phyloP scores from a whole-genome alignment of 2,113 vertebrate species.

The Apus apus region DNA sequence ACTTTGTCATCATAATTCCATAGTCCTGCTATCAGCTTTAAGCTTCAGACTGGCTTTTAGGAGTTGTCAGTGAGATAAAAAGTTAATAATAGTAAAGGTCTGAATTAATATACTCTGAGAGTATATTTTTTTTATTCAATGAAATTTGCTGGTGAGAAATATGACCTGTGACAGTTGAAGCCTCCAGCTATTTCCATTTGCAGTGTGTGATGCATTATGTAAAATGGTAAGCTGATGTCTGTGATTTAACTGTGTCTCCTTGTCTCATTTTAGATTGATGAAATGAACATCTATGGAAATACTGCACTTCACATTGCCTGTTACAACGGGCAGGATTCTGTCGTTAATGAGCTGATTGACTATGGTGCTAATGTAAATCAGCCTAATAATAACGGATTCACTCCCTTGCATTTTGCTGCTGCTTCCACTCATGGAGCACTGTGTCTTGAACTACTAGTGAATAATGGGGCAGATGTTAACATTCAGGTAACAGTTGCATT shows the following conservation, averaged over 20 bases:
- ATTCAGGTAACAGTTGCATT: conserved; percentile 83
- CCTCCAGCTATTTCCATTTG: conserved; percentile 39
- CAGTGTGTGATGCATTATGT: not conserved
- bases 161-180: not conserved
- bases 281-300: conserved; percentile 93
- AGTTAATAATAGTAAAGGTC: not conserved
- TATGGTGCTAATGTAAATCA: conserved; percentile 96
- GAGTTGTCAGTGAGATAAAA: not conserved
- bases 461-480: conserved; percentile 95
- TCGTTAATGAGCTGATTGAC: conserved; percentile 94
- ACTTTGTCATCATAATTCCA: not conserved
- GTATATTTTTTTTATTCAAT: conserved; percentile 32
- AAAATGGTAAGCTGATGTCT: not conserved
- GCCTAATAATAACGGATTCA: conserved; percentile 94
- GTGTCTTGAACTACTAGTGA: conserved; percentile 93
- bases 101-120: not conserved
- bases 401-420: conserved; percentile 94
- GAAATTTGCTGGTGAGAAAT: conserved; percentile 10
- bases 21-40: not conserved
- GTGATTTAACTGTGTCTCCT: not conserved
- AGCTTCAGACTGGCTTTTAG: not conserved
- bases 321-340: conserved; percentile 93
- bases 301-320: conserved; percentile 95
- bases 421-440: conserved; percentile 93
- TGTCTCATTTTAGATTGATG: conserved; percentile 85